Percentiles rank a stretch among this genome's conserved stretches.
Conservation (phyloP, 92 coral and sea anemone species). For the Isaurus tuberculatus region DNA sequence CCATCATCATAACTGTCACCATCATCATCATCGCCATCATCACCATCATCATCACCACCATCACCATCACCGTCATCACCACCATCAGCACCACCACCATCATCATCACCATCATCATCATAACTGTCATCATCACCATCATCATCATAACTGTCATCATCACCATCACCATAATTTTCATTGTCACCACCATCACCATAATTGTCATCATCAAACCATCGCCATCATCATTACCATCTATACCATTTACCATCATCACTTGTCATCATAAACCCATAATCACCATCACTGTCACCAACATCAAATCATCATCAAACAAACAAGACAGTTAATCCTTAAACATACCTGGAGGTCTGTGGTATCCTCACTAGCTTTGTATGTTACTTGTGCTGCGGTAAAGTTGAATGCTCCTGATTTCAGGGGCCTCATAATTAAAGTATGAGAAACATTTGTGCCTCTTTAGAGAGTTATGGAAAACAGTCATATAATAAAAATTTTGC, state of each 20-base stretch:
- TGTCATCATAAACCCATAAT: too few relatives aligned
- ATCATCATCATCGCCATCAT: background rate
- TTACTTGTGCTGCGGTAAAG: conserved; percentile 96
- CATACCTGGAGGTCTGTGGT: conserved; percentile 66
- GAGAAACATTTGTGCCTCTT: conserved; percentile 97
- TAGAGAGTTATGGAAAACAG: conserved; percentile 44
- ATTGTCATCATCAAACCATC: background rate
- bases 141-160: too few relatives aligned
- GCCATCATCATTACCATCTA: background rate
- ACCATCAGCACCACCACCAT: too few relatives aligned
- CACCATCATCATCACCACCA: background rate
- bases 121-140: background rate
- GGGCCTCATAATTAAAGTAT: conserved; percentile 86
- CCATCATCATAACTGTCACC: too few relatives aligned
- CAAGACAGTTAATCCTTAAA: background rate
- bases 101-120: too few relatives aligned
- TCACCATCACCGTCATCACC: background rate
- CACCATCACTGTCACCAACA: background rate
- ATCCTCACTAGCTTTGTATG: conserved; percentile 87
- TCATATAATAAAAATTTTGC: too few relatives aligned
- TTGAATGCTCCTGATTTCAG: conserved; percentile 86
- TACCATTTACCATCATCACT: background rate
- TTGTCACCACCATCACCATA: too few relatives aligned
- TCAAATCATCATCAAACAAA: background rate
- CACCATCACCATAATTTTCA: too few relatives aligned